These are phyloP conservation scores for Mus pahari DNA, from an alignment of 2,113 vertebrate species.

Conservation along the genomic window DNA sequence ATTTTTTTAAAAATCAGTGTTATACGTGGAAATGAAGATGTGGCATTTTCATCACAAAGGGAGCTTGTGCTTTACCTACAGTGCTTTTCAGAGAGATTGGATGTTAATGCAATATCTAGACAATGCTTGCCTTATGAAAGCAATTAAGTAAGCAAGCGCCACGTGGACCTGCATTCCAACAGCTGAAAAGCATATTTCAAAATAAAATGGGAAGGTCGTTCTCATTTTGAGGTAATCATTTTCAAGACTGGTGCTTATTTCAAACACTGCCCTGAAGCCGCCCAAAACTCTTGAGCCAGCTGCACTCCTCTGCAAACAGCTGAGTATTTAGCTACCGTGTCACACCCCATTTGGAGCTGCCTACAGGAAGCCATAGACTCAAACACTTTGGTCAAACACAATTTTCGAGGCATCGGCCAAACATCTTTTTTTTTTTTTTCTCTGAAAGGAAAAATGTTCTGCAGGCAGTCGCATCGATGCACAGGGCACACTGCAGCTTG, in stretches of 20 bases:
- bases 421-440: not conserved
- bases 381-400: conserved; percentile 42
- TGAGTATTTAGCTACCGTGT: not conserved
- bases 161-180: conserved; percentile 33
- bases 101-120: conserved; percentile 45
- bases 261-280: conserved; percentile 17
- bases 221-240: conserved; percentile 71
- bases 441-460: conserved; percentile 43
- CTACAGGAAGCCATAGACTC: conserved; percentile 55
- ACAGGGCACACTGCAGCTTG: not conserved
- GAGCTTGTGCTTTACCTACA: conserved; percentile 55
- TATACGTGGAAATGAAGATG: conserved; percentile 3
- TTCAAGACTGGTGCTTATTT: conserved; percentile 60
- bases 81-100: not conserved
- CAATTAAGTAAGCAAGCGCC: conserved; percentile 66
- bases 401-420: conserved; percentile 33
- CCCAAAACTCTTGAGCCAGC: not conserved
- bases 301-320: not conserved
- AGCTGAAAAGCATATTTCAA: conserved; percentile 69
- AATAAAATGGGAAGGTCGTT: conserved; percentile 67
- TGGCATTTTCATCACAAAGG: conserved; percentile 58
- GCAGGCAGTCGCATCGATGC: not conserved
- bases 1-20: not conserved
- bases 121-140: conserved; percentile 70
- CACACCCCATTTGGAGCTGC: not conserved